Percentiles rank a stretch among this genome's conserved stretches.
These are phyloP conservation scores for Paedocypris micromegethes DNA, from an alignment of 2,797 vertebrate genomes.

Conservation along the genomic window DNA sequence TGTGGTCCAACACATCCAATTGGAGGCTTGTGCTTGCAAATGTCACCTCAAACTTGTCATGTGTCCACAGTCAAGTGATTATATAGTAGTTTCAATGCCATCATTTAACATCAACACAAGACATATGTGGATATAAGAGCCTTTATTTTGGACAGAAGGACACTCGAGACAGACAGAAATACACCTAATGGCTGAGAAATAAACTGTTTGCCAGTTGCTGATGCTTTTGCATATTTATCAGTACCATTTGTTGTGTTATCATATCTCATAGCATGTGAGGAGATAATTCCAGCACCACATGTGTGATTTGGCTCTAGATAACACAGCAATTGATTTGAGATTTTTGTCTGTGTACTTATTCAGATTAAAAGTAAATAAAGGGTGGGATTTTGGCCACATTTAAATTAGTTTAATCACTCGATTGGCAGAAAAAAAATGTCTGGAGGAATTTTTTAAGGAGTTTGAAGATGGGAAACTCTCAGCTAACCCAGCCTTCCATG, in stretches of 20 bases:
- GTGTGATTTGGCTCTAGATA: conserved; percentile 20
- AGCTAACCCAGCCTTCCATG: too few relatives aligned
- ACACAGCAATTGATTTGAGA: not conserved
- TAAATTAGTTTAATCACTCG: too few relatives aligned
- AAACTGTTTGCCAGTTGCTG: conserved; percentile 32
- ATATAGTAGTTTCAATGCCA: not conserved
- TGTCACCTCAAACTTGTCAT: conserved; percentile 30
- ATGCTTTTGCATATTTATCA: conserved; percentile 23
- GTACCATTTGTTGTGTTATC: conserved; percentile 44
- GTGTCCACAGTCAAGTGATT: not conserved
- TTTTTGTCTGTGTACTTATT: not conserved
- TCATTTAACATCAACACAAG: conserved; percentile 12
- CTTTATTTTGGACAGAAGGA: conserved; percentile 21
- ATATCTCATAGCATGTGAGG: conserved; percentile 29
- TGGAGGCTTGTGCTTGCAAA: conserved; percentile 20
- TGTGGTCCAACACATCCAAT: conserved; percentile 29
- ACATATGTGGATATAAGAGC: conserved; percentile 4
- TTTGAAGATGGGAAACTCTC: too few relatives aligned
- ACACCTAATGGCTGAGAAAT: conserved; percentile 10
- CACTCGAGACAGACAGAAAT: conserved; percentile 13
- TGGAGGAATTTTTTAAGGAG: too few relatives aligned
- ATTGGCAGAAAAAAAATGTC: too few relatives aligned
- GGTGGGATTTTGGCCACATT: too few relatives aligned
- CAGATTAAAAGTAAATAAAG: not conserved
- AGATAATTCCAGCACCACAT: conserved; percentile 34